Base-by-base conservation (phyloP, 1,140 invertebrate species). In the Pomacea maculata region DNA sequence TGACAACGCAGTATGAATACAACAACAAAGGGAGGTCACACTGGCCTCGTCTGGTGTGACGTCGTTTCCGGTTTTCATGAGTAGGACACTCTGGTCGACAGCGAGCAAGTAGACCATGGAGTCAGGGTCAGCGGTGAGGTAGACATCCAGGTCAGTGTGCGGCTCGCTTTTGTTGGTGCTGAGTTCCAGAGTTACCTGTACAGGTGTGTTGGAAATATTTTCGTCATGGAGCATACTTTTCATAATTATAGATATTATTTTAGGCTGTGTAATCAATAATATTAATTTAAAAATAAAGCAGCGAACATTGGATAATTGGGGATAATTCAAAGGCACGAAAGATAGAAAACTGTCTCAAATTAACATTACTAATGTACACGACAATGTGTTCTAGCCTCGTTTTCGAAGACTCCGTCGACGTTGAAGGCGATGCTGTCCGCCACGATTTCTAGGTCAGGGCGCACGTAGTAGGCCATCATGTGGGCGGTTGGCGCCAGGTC, bases 41-140 rank as follows among this genome's bases (percentile, higher is more conserved):
- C 84, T 83, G 85, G 88, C 92, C 92, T 93, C 89, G 65, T 91
- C 89, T 82, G 91, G 86, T 65, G 93, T 93, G 73, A 94, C 92
- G 86, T 94, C 94, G 90, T 94, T 94, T 81, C 94, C 93, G 74
- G 91, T 89, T 87, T 95, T 94, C 9, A 98, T 90, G 1, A 95
- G 88, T 2, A 95, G 88, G 1, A 97, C 95, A 91, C 96, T 96
- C 89, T 98, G 96, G 92, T 98, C 97, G 17, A 98, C 94, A 7
- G 96, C 96, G 87, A 97, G 92, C n/a, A 98, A 88, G 76, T 95
- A 96, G 80, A 99, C 94, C 86, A 95, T 95, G 4, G 97, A 97
- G 88, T 96, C 95, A 10, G 97, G 96, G 87, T 95, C 95, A 1
- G 96, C 94, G 63, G 93, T 93, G 12, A 98, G 93, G 1, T 93